Conservation (phyloP, 2,797 vertebrate species). For the Meda fulgida region DNA sequence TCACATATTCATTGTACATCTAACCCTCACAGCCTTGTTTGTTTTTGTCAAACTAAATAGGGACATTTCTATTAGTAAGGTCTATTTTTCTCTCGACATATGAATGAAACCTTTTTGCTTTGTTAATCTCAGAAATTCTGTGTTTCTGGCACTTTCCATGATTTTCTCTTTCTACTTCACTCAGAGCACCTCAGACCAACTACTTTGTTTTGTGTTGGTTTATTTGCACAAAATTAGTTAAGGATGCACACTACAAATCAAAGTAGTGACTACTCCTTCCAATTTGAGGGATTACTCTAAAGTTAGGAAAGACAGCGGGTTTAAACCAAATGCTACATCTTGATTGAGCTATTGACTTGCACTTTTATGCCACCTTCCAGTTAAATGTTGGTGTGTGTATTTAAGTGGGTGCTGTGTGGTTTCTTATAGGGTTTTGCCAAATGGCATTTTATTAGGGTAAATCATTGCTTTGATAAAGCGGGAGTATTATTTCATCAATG, state of each 20-base stretch:
- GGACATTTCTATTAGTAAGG: not conserved
- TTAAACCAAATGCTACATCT: not conserved
- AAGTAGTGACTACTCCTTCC: not conserved
- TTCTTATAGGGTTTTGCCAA: not conserved
- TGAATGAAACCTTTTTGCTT: not conserved
- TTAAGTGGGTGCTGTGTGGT: not conserved
- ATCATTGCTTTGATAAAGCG: not conserved
- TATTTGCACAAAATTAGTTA: too few species aligned
- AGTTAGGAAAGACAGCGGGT: not conserved
- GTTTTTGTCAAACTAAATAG: not conserved
- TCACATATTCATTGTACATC: not conserved
- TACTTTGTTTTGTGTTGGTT: slow-evolving; percentile 52
- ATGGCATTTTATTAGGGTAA: not conserved
- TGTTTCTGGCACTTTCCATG: not conserved
- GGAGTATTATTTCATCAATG: not conserved
- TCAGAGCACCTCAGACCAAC: slow-evolving; percentile 30
- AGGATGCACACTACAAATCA: too few species aligned
- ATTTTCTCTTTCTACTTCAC: slow-evolving; percentile 32
- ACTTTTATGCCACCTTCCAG: slow-evolving; percentile 18
- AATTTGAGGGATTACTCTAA: not conserved
- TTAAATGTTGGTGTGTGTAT: slow-evolving; percentile 31
- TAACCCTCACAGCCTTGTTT: not conserved
- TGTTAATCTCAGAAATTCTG: not conserved
- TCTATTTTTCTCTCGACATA: not conserved
- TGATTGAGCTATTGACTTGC: slow-evolving; percentile 2